Evolutionary conservation across 2,888 invertebrate genomes (phyloP).

Genomic region (Acronicta leporina): DNA sequence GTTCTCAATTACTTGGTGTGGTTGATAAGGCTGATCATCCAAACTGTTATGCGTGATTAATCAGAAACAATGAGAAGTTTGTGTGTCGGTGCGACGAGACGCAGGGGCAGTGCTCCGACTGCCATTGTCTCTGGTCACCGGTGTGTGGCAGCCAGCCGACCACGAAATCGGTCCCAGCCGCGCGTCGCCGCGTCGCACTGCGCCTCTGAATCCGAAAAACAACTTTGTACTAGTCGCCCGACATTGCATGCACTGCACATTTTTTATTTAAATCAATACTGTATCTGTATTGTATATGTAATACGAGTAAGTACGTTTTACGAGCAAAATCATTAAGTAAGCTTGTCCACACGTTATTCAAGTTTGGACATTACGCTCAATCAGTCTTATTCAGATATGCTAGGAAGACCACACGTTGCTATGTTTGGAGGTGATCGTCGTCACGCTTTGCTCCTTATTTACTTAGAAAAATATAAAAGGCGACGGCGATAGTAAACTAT

Average conservation of each 20-base stretch:
- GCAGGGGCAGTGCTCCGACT: constrained; percentile 77
- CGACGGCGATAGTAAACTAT: too few relatives aligned
- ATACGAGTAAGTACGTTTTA: too few relatives aligned
- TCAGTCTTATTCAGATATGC: too few relatives aligned
- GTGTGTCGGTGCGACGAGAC: constrained; percentile 66
- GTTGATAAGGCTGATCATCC: constrained; percentile 58
- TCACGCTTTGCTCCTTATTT: too few relatives aligned
- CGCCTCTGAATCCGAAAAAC: constrained; percentile 44
- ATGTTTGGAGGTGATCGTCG: too few relatives aligned
- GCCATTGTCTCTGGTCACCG: constrained; percentile 83
- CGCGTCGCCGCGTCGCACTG: constrained; percentile 62
- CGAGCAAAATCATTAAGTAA: too few relatives aligned
- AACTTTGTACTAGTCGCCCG: constrained; percentile 36
- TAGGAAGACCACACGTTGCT: too few relatives aligned
- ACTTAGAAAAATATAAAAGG: too few relatives aligned
- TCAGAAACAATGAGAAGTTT: constrained; percentile 76
- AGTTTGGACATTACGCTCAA: too few relatives aligned
- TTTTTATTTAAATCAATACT: background rate
- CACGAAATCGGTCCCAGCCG: constrained; percentile 84
- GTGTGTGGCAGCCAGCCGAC: constrained; percentile 83
- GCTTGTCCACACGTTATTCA: too few relatives aligned
- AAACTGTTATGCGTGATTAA: constrained; percentile 73
- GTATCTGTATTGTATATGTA: too few relatives aligned
- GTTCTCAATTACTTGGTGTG: constrained; percentile 51
- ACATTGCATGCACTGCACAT: constrained; percentile 18